Base-by-base conservation (phyloP, 2,113 vertebrate species). In the Dicaeum eximium region DNA sequence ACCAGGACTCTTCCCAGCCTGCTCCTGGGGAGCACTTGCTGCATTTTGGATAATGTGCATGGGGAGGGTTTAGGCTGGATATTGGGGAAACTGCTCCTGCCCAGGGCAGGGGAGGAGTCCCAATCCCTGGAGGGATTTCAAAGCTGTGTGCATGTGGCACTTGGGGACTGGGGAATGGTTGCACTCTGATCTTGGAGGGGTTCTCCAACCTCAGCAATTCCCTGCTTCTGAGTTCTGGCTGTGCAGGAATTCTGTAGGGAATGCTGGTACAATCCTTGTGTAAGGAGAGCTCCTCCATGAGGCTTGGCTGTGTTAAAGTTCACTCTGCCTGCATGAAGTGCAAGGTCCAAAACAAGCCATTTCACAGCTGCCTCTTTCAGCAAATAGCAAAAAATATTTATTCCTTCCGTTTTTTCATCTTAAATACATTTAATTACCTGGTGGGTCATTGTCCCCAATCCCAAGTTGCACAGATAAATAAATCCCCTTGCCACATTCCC, bases 401-500 rank as follows among this genome's bases (percentile, higher is more conserved):
- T 56, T 24, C 2, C 2, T 38, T 60, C 2, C 2, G 35, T 60
- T 61, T 13, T 15, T 50, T 13, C 2, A 14, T 15, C 23, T 35
- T 15, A 20, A 61, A 28, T 13, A 1, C 11, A 3, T 50, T 14
- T 53, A 3, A 28, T 79, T 61, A 12, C 23, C 31, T n/a, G 3
- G 42, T 13, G 53, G 21, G 4, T 74, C 6, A 0, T 3, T 31
- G 28, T 30, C 31, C 70, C 13, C 2, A 11, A 38, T 35, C 8
- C 27, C 45, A 19, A 35, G 45, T 13, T 73, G 53, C 15, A 6
- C 11, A 30, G n/a, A 4, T 1, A 17, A 33, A 5, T 0, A 15
- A 42, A 23, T 1, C 1, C 15, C 7, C n/a, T 45, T 62, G 3
- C 38, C 64, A 1, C 21, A 1, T 1, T 10, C 16, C n/a, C 50